Conservation (phyloP, 1,140 invertebrate genomes). For the Drosophila truncata region DNA sequence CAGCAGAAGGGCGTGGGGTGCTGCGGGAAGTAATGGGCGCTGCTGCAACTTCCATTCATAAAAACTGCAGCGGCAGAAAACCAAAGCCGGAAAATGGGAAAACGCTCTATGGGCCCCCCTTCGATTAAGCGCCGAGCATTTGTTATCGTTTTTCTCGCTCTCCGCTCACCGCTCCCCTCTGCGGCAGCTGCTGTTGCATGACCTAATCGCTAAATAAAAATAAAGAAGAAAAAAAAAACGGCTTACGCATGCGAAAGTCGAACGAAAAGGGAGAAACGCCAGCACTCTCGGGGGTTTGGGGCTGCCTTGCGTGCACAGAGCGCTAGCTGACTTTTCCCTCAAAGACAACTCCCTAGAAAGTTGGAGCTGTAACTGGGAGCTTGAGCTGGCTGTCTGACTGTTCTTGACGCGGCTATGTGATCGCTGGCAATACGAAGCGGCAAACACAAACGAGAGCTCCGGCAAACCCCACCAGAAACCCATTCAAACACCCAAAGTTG, state of each 20-base stretch:
- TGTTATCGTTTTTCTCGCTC: slow-evolving; percentile 54
- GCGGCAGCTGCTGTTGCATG: slow-evolving; percentile 68
- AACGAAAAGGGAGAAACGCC: slow-evolving; percentile 45
- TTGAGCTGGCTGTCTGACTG: slow-evolving; percentile 15
- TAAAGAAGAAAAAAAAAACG: slow-evolving; percentile 27
- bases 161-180: not conserved
- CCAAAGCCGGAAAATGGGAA: slow-evolving; percentile 57
- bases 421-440: slow-evolving; percentile 9
- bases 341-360: slow-evolving; percentile 70
- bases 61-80: slow-evolving; percentile 39
- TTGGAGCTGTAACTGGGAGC: slow-evolving; percentile 31
- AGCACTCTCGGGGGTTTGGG: slow-evolving; percentile 20
- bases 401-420: slow-evolving; percentile 33
- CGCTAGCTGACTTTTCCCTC: slow-evolving; percentile 38
- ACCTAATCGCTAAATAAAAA: slow-evolving; percentile 77
- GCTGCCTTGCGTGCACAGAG: slow-evolving; percentile 54
- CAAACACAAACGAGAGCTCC: slow-evolving; percentile 2
- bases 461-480: slow-evolving; percentile 25
- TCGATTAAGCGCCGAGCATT: slow-evolving; percentile 30
- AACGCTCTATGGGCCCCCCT: slow-evolving; percentile 25
- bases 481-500: slow-evolving; percentile 32
- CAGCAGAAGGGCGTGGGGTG: slow-evolving; percentile 16
- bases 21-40: slow-evolving; percentile 24
- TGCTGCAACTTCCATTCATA: slow-evolving; percentile 68
- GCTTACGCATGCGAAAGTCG: slow-evolving; percentile 60